Percentiles rank a stretch among this genome's conserved stretches.
These are phyloP conservation scores for Adineta ricciae DNA, from an alignment of 2,888 invertebrate species.

Conservation along the genomic window DNA sequence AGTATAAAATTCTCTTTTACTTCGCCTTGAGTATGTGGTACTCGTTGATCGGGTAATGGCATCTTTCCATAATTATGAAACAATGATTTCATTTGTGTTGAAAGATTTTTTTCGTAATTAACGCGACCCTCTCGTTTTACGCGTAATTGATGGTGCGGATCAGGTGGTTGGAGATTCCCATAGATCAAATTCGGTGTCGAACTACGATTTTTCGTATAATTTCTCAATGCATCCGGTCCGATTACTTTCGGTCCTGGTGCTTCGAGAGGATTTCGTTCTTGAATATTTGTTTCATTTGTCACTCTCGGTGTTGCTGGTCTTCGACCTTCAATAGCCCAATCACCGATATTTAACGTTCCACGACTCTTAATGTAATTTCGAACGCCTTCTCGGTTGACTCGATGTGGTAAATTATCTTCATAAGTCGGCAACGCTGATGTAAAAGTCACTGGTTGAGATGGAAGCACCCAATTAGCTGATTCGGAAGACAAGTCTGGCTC, in stretches of 20 bases:
- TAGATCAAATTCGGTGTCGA: slow-evolving; percentile 24
- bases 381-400: slow-evolving; percentile 27
- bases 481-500: not conserved
- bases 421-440: not conserved
- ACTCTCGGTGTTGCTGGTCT: not conserved
- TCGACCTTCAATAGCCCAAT: slow-evolving; percentile 5
- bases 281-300: not conserved
- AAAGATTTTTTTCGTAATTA: slow-evolving; percentile 28
- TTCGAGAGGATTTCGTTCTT: not conserved
- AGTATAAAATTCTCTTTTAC: not conserved
- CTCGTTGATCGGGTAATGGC: not conserved
- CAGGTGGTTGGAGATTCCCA: slow-evolving; percentile 26
- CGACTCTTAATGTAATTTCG: slow-evolving; percentile 25
- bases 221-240: not conserved
- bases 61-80: slow-evolving; percentile 26
- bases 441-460: not conserved
- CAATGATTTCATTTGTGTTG: slow-evolving; percentile 21
- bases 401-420: not conserved
- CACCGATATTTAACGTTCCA: slow-evolving; percentile 23
- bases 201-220: not conserved
- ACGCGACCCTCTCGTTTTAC: slow-evolving; percentile 26
- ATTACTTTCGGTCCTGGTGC: slow-evolving; percentile 26
- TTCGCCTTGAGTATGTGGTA: slow-evolving; percentile 25
- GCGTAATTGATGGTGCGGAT: slow-evolving; percentile 23
- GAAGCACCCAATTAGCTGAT: not conserved